A percentile compares a stretch with the other conserved stretches of the same genome.
Conservation (phyloP, 2,113 vertebrate species). For the Colinus virginianus region DNA sequence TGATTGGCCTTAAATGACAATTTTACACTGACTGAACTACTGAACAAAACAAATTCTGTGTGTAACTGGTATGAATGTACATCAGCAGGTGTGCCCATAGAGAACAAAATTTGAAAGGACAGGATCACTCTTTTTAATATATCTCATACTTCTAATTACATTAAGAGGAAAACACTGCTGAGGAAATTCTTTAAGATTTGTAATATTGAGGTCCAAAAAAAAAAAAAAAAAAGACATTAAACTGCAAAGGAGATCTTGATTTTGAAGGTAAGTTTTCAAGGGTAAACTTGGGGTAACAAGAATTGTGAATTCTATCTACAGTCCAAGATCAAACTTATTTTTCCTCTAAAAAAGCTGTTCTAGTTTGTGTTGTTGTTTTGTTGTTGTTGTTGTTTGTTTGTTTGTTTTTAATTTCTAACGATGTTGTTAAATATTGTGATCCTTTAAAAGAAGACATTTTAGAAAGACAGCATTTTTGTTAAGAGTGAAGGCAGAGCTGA, state of each 20-base stretch:
- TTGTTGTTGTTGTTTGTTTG: too few species aligned
- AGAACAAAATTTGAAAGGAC: neutral
- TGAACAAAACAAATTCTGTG: accelerated
- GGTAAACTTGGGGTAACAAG: neutral
- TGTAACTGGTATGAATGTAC: neutral
- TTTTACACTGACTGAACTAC: neutral
- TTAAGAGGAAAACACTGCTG: neutral
- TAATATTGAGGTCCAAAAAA: neutral
- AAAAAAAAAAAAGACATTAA: neutral
- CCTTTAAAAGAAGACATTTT: neutral
- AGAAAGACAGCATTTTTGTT: neutral
- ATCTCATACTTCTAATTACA: neutral
- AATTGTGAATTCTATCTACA: neutral
- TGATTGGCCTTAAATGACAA: accelerated
- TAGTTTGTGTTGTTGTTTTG: neutral
- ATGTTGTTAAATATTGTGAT: neutral
- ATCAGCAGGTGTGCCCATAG: neutral
- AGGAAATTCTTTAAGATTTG: neutral
- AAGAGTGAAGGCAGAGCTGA: neutral
- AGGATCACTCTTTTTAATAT: neutral
- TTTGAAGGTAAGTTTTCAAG: neutral
- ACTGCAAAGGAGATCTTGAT: neutral
- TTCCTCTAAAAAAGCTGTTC: neutral
- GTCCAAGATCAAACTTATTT: neutral
- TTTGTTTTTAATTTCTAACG: neutral